These are phyloP conservation scores for Gambusia yucatana DNA, from an alignment of 2,797 vertebrate genomes.

Conservation along the genomic window DNA sequence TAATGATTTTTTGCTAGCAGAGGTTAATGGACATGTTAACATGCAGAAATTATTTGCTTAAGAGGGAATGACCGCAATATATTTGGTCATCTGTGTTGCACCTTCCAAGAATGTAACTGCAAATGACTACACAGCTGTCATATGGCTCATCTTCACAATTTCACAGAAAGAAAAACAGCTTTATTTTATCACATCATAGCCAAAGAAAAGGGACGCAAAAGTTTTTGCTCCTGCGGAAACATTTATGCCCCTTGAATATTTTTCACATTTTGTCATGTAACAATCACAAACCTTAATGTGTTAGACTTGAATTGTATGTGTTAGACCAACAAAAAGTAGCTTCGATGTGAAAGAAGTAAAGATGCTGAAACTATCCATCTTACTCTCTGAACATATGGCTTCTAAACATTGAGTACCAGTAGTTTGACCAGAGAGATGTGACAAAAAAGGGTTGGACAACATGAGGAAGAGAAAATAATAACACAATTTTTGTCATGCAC, in stretches of 20 bases:
- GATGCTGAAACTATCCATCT: not conserved
- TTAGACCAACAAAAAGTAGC: not conserved
- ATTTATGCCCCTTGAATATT: not conserved
- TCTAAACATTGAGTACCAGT: not conserved
- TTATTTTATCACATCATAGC: not conserved
- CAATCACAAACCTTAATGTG: not conserved
- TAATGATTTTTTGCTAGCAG: constrained; percentile 91
- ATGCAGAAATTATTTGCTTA: constrained; percentile 94
- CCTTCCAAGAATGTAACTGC: constrained; percentile 67
- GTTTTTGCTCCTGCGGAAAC: not conserved
- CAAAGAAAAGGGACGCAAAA: not conserved
- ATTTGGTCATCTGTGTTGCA: constrained; percentile 87
- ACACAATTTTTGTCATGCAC: too few species aligned
- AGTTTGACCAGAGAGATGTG: too few species aligned
- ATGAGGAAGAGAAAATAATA: too few species aligned
- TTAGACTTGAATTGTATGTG: not conserved
- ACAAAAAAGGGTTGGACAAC: too few species aligned
- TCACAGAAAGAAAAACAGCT: constrained; percentile 23
- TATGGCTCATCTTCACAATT: constrained; percentile 19
- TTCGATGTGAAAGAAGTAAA: not conserved
- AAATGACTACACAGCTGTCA: constrained; percentile 39
- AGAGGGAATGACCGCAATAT: constrained; percentile 95
- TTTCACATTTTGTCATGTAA: not conserved
- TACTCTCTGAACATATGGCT: not conserved
- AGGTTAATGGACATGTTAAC: constrained; percentile 97